Evolutionary conservation across 1,140 invertebrate genomes (phyloP), one percentile per base, ranked within the genome.

Genomic region (Varroa destructor): DNA sequence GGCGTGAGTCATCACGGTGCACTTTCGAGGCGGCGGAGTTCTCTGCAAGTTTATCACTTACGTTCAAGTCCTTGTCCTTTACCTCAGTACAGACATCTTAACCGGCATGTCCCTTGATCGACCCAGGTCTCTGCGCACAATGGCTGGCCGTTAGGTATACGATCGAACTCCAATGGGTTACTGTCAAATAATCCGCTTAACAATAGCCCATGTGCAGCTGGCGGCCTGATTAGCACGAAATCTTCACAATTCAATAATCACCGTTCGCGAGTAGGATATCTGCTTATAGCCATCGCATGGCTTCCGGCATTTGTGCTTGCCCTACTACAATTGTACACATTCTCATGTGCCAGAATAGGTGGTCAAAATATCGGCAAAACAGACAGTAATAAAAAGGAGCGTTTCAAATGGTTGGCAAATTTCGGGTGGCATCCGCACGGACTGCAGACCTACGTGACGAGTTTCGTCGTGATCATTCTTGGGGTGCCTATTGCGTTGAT

Each of bases 41-140:
- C 83, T 84, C 43, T 92, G 89, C 78, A 91, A 91, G 79, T 72
- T 88, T 14, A 86, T 91, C 74, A 91, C 91, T 78, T 90, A 87
- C 75, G 78, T 87, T 14, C 88, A 91, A 79, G 86, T 89, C 84
- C 88, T 89, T 76, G 86, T 86, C 70, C 81, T 90, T 5, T 89
- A 91, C 78, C 80, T 90, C n/a, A 89, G 88, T 56, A 91, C 89
- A 0, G 91, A 89, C 77, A 84, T 90, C 40, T 80, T 89, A 37
- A 88, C 91, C 3, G 82, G 89, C 8, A 90, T 91, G 74, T 88
- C 88, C 5, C 82, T 90, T 42, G 89, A 91, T 76, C 82, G 89
- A 70, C 90, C 88, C 81, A 77, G 79, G 55, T 89, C 88, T 0
- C 87, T 91, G 0, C 84, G 87, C 72, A 79, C 89, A 89, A 67